Evolutionary conservation across 2,113 vertebrate species (phyloP).

Genomic region (Vidua macroura): DNA sequence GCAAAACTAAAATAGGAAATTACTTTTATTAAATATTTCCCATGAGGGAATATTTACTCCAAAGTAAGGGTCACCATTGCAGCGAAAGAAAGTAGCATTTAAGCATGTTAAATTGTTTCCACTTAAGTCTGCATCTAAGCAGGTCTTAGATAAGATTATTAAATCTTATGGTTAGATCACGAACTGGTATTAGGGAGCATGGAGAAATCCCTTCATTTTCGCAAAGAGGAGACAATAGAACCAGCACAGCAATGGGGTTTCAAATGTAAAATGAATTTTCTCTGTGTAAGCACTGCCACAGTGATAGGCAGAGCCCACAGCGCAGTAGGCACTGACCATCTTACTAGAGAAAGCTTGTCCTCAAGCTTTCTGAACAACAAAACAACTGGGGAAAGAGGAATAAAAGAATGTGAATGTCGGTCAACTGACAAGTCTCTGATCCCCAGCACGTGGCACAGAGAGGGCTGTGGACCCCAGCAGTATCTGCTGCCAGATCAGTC

Average conservation of each 20-base stretch:
- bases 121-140: neutral
- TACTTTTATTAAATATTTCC: neutral
- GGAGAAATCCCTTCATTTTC: neutral
- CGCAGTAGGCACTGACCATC: neutral
- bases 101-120: neutral
- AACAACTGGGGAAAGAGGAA: neutral
- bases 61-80: neutral
- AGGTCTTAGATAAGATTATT: neutral
- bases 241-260: neutral
- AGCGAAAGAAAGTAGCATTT: neutral
- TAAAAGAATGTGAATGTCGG: rapidly evolving
- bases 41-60: neutral
- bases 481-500: neutral
- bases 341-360: neutral
- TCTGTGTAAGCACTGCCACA: neutral
- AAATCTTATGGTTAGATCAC: neutral
- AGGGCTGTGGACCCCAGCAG: neutral
- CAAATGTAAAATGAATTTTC: neutral
- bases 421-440: neutral
- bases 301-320: neutral
- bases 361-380: neutral
- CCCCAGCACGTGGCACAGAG: rapidly evolving
- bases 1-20: neutral
- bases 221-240: neutral
- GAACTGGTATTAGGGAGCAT: neutral